phyloP scores from a whole-genome alignment of 2,888 invertebrate species.

The Panorpa germanica region DNA sequence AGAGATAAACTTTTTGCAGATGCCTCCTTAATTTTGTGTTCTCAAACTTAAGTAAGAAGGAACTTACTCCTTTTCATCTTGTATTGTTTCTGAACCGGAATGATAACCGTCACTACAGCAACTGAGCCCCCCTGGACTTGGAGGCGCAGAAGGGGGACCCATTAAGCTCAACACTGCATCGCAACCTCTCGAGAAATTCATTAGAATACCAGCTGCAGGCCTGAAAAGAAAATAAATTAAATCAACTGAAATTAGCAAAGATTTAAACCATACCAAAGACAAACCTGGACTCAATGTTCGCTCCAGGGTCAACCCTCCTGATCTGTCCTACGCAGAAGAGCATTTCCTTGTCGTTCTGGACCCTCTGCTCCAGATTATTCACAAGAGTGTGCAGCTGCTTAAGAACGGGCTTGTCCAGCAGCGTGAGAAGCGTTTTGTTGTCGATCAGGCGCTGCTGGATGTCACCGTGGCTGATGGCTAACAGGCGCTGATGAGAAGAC shows the following conservation, averaged over 20 bases:
- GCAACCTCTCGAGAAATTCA: conserved; percentile 58
- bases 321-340: conserved; percentile 51
- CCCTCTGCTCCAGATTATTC: conserved; percentile 51
- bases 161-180: conserved; percentile 60
- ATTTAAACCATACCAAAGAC: conserved; percentile 6
- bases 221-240: conserved; percentile 21
- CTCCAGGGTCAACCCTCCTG: conserved; percentile 39
- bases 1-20: too few species aligned
- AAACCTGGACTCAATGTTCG: conserved; percentile 39
- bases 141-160: conserved; percentile 27
- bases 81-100: conserved; percentile 48
- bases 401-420: conserved; percentile 63
- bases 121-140: conserved; percentile 27
- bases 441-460: conserved; percentile 81
- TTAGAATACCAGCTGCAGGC: conserved; percentile 48
- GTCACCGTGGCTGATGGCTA: conserved; percentile 67
- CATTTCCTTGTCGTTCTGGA: conserved; percentile 82
- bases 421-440: conserved; percentile 75
- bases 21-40: background rate
- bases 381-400: conserved; percentile 53
- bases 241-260: conserved; percentile 4
- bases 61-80: conserved; percentile 22
- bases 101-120: conserved; percentile 67
- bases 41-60: background rate
- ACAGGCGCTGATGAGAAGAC: conserved; percentile 74